Evolutionary conservation across 2,113 vertebrate species (phyloP).

Genomic region (Alces alces): DNA sequence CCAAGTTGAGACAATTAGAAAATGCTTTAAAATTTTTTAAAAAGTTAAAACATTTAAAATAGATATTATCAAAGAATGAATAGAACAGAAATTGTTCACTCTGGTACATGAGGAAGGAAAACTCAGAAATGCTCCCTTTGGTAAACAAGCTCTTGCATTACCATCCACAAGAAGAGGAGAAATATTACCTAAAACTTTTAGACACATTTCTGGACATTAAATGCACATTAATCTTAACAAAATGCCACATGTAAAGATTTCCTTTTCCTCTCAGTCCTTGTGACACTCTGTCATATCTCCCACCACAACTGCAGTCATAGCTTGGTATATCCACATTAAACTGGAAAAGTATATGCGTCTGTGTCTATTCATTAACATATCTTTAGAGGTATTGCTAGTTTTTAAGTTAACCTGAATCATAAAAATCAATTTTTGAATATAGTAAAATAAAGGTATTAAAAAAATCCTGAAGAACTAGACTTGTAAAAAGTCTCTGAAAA

Average conservation of each 20-base stretch:
- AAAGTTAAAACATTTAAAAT: not conserved
- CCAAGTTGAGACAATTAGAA: not conserved
- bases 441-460: not conserved
- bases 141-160: not conserved
- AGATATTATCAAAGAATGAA: not conserved
- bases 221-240: not conserved
- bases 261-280: not conserved
- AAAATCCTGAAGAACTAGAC: not conserved
- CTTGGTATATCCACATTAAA: not conserved
- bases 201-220: not conserved
- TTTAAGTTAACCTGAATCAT: not conserved
- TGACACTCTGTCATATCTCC: not conserved
- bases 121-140: not conserved
- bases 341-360: not conserved
- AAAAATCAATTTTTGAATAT: conserved; percentile 25
- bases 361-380: not conserved
- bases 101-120: not conserved
- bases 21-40: not conserved
- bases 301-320: no score
- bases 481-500: not conserved
- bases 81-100: not conserved
- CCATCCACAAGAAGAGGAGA: not conserved
- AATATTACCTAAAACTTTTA: not conserved
- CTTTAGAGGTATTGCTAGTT: not conserved
- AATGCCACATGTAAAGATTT: not conserved